Conservation (phyloP, 2,888 invertebrate species). For the Alitta virens region DNA sequence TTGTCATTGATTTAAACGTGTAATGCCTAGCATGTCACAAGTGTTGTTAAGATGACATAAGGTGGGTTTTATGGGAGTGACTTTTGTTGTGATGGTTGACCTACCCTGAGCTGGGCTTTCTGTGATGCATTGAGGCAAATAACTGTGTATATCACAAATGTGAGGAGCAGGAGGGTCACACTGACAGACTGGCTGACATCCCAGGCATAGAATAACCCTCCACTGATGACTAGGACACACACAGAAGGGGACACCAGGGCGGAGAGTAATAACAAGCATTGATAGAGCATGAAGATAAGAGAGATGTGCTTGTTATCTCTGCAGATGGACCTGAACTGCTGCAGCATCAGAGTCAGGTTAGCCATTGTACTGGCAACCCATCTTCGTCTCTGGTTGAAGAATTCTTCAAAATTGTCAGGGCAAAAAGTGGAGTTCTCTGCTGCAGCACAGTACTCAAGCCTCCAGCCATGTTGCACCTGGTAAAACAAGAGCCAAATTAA, state of each 20-base stretch:
- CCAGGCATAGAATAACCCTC: conserved; percentile 44
- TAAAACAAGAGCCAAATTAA: too few relatives aligned
- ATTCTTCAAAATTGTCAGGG: conserved; percentile 50
- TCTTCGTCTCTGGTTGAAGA: conserved; percentile 48
- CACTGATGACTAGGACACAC: conserved; percentile 25
- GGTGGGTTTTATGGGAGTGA: too few relatives aligned
- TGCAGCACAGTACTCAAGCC: conserved; percentile 51
- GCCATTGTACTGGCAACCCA: conserved; percentile 52
- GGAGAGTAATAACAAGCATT: conserved; percentile 41
- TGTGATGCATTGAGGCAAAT: conserved; percentile 36
- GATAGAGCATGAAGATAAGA: conserved; percentile 43
- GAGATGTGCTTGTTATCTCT: conserved; percentile 42
- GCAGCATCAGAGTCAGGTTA: conserved; percentile 38
- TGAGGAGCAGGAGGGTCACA: conserved; percentile 33
- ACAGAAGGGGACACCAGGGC: conserved; percentile 33
- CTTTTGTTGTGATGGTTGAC: too few relatives aligned
- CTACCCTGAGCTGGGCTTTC: conserved; percentile 40
- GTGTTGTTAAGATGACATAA: too few relatives aligned
- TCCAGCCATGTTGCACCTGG: conserved; percentile 48
- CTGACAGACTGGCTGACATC: conserved; percentile 26
- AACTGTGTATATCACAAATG: conserved; percentile 30
- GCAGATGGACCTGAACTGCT: conserved; percentile 34
- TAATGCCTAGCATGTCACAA: too few relatives aligned
- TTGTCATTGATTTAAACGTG: too few relatives aligned
- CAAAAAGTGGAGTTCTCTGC: conserved; percentile 47